Percentiles rank a stretch among this genome's conserved stretches.
Conservation (phyloP, 2,113 vertebrate genomes). For the Arenaria interpres region DNA sequence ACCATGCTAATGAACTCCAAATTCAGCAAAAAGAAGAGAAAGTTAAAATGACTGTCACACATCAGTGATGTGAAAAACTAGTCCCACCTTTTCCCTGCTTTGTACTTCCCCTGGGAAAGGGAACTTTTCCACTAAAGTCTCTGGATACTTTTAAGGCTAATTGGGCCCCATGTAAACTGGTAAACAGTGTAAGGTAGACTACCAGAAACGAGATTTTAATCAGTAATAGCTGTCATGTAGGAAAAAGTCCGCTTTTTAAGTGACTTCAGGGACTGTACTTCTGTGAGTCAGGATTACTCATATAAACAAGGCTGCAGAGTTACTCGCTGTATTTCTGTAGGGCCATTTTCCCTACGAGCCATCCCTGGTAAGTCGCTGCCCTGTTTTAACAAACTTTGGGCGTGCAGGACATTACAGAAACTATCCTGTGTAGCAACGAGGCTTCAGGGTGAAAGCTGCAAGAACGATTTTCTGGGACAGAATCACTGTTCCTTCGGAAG, state of each 20-base stretch:
- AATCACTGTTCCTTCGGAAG: background rate
- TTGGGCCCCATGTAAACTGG: background rate
- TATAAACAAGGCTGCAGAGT: background rate
- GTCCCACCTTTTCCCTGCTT: background rate
- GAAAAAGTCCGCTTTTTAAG: background rate
- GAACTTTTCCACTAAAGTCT: background rate
- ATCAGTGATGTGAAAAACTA: background rate
- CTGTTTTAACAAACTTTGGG: background rate
- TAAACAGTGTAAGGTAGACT: background rate
- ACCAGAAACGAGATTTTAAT: background rate
- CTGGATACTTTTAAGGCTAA: background rate
- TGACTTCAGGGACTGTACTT: background rate
- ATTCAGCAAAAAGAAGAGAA: background rate
- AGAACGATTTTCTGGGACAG: background rate
- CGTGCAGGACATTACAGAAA: background rate
- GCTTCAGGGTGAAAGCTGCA: background rate
- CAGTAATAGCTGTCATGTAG: background rate
- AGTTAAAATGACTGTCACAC: background rate
- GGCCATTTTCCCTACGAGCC: background rate
- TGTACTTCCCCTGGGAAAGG: background rate
- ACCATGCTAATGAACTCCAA: background rate
- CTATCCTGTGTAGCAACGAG: background rate
- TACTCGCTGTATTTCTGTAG: background rate
- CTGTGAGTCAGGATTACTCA: background rate
- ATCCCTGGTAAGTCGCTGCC: background rate